A percentile compares a stretch with the other conserved stretches of the same genome.
These are phyloP conservation scores for Cyanoliseus patagonus DNA, from an alignment of 2,113 vertebrate genomes.

Conservation along the genomic window DNA sequence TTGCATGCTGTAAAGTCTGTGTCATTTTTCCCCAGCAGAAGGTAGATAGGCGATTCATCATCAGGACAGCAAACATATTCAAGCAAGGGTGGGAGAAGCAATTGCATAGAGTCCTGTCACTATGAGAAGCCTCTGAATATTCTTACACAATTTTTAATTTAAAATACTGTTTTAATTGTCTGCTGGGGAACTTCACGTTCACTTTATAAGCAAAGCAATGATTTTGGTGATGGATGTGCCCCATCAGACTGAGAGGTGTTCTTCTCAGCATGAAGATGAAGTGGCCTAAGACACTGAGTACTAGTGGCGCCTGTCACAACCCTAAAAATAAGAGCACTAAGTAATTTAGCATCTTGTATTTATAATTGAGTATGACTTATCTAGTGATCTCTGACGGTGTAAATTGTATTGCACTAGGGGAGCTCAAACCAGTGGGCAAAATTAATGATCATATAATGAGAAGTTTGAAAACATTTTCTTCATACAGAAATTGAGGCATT, in stretches of 20 bases:
- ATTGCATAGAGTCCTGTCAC: slow-evolving; percentile 55
- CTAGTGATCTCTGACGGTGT: slow-evolving; percentile 3
- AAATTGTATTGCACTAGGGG: neutral
- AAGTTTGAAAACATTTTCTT: neutral
- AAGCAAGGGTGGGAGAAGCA: slow-evolving; percentile 42
- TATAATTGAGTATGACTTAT: neutral
- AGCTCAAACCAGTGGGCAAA: neutral
- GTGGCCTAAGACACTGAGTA: neutral
- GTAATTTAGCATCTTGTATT: neutral
- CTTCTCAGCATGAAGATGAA: neutral
- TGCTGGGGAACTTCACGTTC: neutral
- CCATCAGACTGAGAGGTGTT: neutral
- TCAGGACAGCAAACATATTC: slow-evolving; percentile 50
- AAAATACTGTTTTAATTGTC: slow-evolving; percentile 47
- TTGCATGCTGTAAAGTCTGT: slow-evolving; percentile 6
- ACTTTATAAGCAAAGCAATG: slow-evolving; percentile 12
- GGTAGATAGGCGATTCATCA: slow-evolving; percentile 63
- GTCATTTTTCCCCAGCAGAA: slow-evolving; percentile 49
- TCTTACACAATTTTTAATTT: slow-evolving; percentile 39
- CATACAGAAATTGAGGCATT: neutral
- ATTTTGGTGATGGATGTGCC: slow-evolving; percentile 25
- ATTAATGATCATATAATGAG: neutral
- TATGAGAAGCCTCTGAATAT: slow-evolving; percentile 53
- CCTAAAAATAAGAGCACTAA: neutral
- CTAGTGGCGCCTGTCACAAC: neutral